phyloP scores from a whole-genome alignment of 37 sponge, comb jelly and placozoan species.

The Tethya wilhelma region DNA sequence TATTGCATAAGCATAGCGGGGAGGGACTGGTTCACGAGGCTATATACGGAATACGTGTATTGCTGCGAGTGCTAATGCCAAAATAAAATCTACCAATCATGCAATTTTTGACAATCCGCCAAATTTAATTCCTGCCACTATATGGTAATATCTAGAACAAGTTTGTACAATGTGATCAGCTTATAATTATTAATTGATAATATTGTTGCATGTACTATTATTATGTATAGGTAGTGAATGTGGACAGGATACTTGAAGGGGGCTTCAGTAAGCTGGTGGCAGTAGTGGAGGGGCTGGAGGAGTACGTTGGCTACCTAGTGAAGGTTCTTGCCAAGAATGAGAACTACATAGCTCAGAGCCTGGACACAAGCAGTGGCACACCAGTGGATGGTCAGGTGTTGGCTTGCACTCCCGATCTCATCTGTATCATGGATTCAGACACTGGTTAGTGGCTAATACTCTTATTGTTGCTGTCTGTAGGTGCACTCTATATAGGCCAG shows the following conservation, averaged over 20 bases:
- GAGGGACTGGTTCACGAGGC: too few species aligned
- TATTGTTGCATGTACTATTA: neutral
- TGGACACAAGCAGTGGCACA: slow-evolving; percentile 1
- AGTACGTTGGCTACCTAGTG: slow-evolving; percentile 51
- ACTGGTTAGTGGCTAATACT: too few species aligned
- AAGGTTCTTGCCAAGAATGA: slow-evolving; percentile 77
- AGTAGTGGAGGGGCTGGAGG: slow-evolving; percentile 66
- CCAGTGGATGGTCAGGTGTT: slow-evolving; percentile 19
- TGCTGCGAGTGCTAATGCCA: too few species aligned
- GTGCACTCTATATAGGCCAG: too few species aligned
- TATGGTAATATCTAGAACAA: too few species aligned
- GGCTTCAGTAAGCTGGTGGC: slow-evolving; percentile 61
- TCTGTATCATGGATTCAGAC: slow-evolving; percentile 60
- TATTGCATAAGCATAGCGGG: too few species aligned
- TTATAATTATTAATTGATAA: too few species aligned
- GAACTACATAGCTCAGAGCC: slow-evolving; percentile 53
- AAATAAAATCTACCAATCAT: too few species aligned
- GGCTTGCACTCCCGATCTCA: slow-evolving; percentile 78
- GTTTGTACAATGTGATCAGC: neutral
- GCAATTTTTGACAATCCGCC: too few species aligned
- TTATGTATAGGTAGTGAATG: slow-evolving; percentile 52
- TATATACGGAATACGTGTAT: too few species aligned
- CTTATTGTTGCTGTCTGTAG: too few species aligned
- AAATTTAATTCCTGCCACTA: too few species aligned
- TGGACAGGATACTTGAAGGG: slow-evolving; percentile 34